Conservation (phyloP, 2,797 vertebrate species). For the Lacerta bilineata region DNA sequence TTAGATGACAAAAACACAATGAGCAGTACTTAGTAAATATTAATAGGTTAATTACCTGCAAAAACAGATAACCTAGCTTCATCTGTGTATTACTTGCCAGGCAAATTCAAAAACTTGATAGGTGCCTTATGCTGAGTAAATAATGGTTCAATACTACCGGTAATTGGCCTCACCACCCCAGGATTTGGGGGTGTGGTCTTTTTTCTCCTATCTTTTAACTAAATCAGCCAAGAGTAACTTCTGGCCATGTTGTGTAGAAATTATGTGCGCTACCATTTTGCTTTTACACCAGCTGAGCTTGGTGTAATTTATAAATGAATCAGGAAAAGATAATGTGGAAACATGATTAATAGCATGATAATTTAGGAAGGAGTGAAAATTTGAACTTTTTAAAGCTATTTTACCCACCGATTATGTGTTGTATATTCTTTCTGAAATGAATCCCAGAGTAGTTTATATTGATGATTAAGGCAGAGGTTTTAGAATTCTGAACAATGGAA, state of each 20-base stretch:
- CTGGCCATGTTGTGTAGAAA: background rate
- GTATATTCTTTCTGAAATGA: background rate
- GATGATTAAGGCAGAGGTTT: conserved; percentile 12
- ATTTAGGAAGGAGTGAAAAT: conserved; percentile 19
- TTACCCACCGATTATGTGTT: background rate
- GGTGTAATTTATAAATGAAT: conserved; percentile 1
- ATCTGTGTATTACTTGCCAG: background rate
- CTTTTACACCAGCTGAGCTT: background rate
- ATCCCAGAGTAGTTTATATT: conserved; percentile 11
- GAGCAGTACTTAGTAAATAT: background rate
- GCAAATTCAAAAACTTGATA: conserved; percentile 7
- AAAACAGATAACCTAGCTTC: conserved; percentile 6
- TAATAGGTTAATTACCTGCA: background rate
- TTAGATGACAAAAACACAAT: too few species aligned
- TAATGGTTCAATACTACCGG: background rate
- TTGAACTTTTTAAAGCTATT: background rate
- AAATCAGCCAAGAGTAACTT: background rate
- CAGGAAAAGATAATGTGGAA: background rate
- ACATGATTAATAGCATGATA: background rate
- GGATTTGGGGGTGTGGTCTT: background rate
- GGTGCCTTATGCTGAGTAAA: background rate
- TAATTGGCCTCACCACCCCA: background rate
- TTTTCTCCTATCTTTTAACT: background rate
- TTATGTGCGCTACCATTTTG: background rate
- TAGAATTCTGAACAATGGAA: conserved; percentile 17